phyloP scores from a whole-genome alignment of 2,113 vertebrate species.

The Caranx ignobilis region DNA sequence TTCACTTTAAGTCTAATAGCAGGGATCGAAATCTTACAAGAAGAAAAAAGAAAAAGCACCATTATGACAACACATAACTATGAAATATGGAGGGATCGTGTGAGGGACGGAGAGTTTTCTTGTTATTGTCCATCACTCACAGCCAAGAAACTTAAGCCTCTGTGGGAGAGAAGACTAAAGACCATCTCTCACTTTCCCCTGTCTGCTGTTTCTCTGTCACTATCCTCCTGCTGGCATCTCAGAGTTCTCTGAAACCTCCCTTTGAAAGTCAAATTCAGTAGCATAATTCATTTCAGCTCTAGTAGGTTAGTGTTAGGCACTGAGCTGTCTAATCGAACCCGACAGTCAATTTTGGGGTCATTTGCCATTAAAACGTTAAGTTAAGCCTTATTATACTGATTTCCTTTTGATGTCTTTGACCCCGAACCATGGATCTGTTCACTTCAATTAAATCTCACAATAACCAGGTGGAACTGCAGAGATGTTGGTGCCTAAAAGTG shows the following conservation, averaged over 20 bases:
- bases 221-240: constrained; percentile 31
- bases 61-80: constrained; percentile 36
- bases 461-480: constrained; percentile 73
- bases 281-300: constrained; percentile 57
- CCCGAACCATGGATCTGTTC: constrained; percentile 74
- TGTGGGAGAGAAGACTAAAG: constrained; percentile 47
- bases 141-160: constrained; percentile 60
- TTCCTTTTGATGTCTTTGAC: constrained; percentile 75
- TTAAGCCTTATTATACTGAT: constrained; percentile 77
- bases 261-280: constrained; percentile 54
- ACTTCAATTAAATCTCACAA: constrained; percentile 75
- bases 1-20: constrained; percentile 36
- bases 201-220: constrained; percentile 59
- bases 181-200: constrained; percentile 20
- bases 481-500: constrained; percentile 40
- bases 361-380: constrained; percentile 79
- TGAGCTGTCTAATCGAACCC: constrained; percentile 69
- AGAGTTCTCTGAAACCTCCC: constrained; percentile 23
- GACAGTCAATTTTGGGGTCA: constrained; percentile 80
- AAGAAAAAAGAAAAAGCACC: constrained; percentile 27
- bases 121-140: constrained; percentile 65
- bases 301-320: constrained; percentile 70
- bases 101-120: constrained; percentile 10
- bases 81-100: constrained; percentile 40
- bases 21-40: constrained; percentile 37